These are phyloP conservation scores for Atractosteus spatula DNA, from an alignment of 2,113 vertebrate genomes.

Conservation along the genomic window DNA sequence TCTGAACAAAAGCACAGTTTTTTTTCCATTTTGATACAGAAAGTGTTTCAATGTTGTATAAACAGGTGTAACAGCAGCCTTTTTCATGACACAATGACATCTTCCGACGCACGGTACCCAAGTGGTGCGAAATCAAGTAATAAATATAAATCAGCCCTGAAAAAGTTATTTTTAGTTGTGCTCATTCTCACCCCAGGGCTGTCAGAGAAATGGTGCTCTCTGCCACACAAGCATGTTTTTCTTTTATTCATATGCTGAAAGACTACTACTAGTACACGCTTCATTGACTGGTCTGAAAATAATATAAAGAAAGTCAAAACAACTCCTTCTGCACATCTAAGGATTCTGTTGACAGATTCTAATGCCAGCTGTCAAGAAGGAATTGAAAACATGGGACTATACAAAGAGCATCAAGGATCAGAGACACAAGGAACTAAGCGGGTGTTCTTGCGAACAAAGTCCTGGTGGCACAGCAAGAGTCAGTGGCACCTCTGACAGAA, in stretches of 20 bases:
- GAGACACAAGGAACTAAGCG: slow-evolving; percentile 4
- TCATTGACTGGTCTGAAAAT: slow-evolving; percentile 6
- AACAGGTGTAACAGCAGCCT: not conserved
- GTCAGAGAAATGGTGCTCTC: slow-evolving; percentile 9
- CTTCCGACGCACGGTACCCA: no score
- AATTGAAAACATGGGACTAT: slow-evolving; percentile 5
- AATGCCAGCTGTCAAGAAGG: slow-evolving; percentile 10
- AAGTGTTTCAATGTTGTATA: not conserved
- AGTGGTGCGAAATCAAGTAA: no score
- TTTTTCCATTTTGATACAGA: not conserved
- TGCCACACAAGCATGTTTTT: not conserved
- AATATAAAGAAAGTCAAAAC: slow-evolving; percentile 6
- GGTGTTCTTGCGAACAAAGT: not conserved
- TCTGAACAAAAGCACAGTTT: not conserved
- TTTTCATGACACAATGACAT: not conserved
- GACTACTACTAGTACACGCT: not conserved
- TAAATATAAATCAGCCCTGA: no score
- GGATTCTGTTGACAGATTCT: slow-evolving; percentile 13
- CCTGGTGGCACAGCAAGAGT: no score
- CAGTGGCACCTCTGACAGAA: no score
- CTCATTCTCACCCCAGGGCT: not conserved
- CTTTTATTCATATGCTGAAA: slow-evolving; percentile 5
- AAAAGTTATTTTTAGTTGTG: not conserved
- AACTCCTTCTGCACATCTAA: slow-evolving; percentile 15
- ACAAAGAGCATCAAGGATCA: slow-evolving; percentile 4